A percentile compares a stretch with the other conserved stretches of the same genome.
These are phyloP conservation scores for Alloscopus bannaensis DNA, from an alignment of 2,888 invertebrate genomes.

Conservation along the genomic window DNA sequence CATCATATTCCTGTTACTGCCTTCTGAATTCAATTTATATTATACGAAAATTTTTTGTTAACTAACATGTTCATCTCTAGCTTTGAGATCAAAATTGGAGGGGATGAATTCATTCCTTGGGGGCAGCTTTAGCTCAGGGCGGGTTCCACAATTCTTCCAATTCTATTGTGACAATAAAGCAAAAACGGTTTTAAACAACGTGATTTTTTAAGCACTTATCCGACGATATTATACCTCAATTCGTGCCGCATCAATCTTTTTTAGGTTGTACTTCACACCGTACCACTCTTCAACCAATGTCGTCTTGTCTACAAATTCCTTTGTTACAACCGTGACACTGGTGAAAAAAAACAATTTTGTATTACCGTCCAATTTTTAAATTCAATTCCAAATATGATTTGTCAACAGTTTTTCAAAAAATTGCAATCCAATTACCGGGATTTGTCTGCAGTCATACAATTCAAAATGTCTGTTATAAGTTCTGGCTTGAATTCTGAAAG, in stretches of 20 bases:
- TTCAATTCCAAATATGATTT: no score
- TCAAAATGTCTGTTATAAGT: slow-evolving; percentile 84
- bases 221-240: slow-evolving; percentile 83
- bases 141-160: slow-evolving; percentile 82
- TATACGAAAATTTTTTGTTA: no score
- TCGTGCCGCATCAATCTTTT: slow-evolving; percentile 81
- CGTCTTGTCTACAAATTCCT: slow-evolving; percentile 84
- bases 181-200: no score
- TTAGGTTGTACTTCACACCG: slow-evolving; percentile 88
- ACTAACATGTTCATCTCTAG: slow-evolving; percentile 80
- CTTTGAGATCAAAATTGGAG: slow-evolving; percentile 83
- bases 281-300: slow-evolving; percentile 90
- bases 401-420: no score
- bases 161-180: slow-evolving; percentile 73
- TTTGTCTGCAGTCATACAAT: slow-evolving; percentile 79
- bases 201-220: no score
- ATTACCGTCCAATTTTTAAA: no score
- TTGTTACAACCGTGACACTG: slow-evolving; percentile 85
- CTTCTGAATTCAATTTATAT: no score
- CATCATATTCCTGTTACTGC: no score
- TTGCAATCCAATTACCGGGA: no score
- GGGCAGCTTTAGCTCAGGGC: slow-evolving; percentile 83
- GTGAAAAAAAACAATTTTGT: slow-evolving; percentile 74
- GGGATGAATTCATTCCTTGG: slow-evolving; percentile 95
- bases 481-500: slow-evolving; percentile 91